phyloP scores from a whole-genome alignment of 2,888 invertebrate species.

The Gortyna flavago region DNA sequence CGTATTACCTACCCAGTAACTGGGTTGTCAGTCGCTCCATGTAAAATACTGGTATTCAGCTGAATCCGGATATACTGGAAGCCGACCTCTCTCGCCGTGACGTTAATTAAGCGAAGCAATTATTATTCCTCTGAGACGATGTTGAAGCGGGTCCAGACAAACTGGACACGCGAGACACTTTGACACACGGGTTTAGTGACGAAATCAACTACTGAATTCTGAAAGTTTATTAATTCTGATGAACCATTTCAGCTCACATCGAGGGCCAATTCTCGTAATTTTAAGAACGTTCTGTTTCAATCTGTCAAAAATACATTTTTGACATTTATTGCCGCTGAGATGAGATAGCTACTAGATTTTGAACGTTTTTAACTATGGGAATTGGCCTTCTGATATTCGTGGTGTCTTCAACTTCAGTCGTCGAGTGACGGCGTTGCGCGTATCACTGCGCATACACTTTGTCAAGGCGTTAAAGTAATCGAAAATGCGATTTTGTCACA shows the following conservation, averaged over 20 bases:
- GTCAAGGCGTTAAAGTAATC: conserved; percentile 24
- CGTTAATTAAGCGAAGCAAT: conserved; percentile 58
- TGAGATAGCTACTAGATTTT: not conserved
- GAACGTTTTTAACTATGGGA: not conserved
- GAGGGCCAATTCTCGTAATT: not conserved
- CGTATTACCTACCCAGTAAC: no score
- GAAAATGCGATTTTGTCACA: not conserved
- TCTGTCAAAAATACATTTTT: not conserved
- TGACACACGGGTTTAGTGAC: conserved; percentile 2
- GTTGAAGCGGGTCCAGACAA: conserved; percentile 38
- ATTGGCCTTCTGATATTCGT: not conserved
- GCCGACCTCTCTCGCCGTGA: conserved; percentile 50
- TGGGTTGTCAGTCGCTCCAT: no score
- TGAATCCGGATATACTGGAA: no score
- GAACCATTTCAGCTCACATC: not conserved
- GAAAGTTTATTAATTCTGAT: conserved; percentile 3
- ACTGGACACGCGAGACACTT: conserved; percentile 16
- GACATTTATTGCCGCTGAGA: not conserved
- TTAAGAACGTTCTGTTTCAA: not conserved
- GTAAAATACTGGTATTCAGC: no score
- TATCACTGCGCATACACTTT: conserved; percentile 25
- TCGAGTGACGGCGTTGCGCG: not conserved
- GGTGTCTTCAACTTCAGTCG: not conserved
- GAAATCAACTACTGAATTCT: conserved; percentile 1
- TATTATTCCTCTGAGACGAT: conserved; percentile 58